These are phyloP conservation scores for Linepithema humile DNA, from an alignment of 1,140 invertebrate genomes.

Conservation along the genomic window DNA sequence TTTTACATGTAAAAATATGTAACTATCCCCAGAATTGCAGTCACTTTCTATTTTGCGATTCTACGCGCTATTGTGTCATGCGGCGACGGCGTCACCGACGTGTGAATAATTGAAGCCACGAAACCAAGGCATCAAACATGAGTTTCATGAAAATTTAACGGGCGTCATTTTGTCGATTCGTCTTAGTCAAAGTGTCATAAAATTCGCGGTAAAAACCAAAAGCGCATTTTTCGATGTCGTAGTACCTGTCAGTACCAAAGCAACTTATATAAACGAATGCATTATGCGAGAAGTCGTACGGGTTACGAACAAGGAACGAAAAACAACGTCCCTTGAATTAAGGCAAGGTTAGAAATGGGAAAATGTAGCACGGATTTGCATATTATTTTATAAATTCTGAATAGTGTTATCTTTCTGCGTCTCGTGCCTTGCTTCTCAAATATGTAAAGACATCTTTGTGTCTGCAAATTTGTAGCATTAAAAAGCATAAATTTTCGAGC, in stretches of 20 bases:
- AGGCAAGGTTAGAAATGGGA: conserved; percentile 45
- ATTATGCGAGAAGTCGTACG: conserved; percentile 59
- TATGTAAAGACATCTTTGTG: conserved; percentile 27
- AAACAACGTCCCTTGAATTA: conserved; percentile 37
- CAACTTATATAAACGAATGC: conserved; percentile 44
- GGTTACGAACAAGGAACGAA: background rate
- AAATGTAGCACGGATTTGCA: conserved; percentile 69
- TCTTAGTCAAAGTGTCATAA: background rate
- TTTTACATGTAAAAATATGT: background rate
- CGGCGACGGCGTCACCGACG: background rate
- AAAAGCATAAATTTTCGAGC: background rate
- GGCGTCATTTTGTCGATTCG: background rate
- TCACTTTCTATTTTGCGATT: background rate
- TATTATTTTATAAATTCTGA: conserved; percentile 73
- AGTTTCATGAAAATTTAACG: conserved; percentile 21
- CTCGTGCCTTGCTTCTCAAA: conserved; percentile 14
- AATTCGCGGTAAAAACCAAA: too few relatives aligned
- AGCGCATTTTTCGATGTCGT: conserved; percentile 22
- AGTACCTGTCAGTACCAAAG: background rate
- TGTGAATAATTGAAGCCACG: background rate
- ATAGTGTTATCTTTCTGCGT: conserved; percentile 48
- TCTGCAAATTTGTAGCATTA: background rate
- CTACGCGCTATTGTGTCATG: background rate
- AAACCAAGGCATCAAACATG: conserved; percentile 5
- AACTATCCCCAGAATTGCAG: background rate